Evolutionary conservation across 2,797 vertebrate species (phyloP).

Genomic region (Sebastes matsubarae): DNA sequence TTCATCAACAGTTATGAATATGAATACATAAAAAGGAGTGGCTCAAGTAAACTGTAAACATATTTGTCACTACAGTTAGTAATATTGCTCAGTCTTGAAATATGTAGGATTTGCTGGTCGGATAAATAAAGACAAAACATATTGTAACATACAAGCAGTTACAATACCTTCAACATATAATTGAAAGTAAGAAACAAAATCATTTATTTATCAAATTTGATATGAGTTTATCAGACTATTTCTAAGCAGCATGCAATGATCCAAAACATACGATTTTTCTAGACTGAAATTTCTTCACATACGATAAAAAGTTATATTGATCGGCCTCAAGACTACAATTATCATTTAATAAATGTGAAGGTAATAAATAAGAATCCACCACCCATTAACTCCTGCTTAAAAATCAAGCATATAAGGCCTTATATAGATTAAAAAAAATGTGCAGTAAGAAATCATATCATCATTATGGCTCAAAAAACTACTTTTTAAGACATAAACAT

Average conservation of each 20-base stretch:
- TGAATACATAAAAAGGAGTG: not conserved
- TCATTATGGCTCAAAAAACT: slow-evolving; percentile 10
- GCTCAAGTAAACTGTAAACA: not conserved
- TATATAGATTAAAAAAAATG: not conserved
- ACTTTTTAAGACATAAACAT: slow-evolving; percentile 2
- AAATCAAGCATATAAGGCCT: slow-evolving; percentile 26
- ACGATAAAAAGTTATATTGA: not conserved
- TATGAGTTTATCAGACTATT: slow-evolving; percentile 2
- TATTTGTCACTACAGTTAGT: not conserved
- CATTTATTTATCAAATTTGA: slow-evolving; percentile 3
- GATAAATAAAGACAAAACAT: not conserved
- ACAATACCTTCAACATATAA: not conserved
- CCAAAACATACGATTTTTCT: not conserved
- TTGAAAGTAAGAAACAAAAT: slow-evolving; percentile 7
- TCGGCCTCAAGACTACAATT: not conserved
- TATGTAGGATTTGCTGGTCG: not conserved
- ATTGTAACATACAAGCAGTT: not conserved
- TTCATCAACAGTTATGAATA: not conserved
- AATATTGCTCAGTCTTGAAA: slow-evolving; percentile 18
- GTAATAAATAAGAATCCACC: slow-evolving; percentile 34
- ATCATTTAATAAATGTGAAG: slow-evolving; percentile 5
- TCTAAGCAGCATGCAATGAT: slow-evolving; percentile 43
- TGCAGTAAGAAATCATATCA: not conserved
- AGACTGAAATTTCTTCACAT: not conserved
- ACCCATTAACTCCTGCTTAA: not conserved